Percentiles rank a stretch among this genome's conserved stretches.
These are phyloP conservation scores for Parasteatoda tepidariorum DNA, from an alignment of 1,140 invertebrate species.

Conservation along the genomic window DNA sequence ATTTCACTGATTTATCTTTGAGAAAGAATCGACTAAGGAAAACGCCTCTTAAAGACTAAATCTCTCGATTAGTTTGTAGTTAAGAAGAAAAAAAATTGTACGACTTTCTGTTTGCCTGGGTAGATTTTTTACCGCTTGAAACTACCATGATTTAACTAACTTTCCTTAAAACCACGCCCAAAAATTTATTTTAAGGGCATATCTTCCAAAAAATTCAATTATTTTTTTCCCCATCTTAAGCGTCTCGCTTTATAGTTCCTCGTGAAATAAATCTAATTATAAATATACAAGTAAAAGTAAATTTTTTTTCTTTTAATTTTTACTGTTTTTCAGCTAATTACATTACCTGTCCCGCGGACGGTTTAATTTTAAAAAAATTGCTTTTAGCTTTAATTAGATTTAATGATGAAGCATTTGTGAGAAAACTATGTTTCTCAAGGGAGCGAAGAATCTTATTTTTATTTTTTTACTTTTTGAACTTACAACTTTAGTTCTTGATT, in stretches of 20 bases:
- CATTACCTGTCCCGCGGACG: background rate
- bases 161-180: constrained; percentile 33
- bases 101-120: no score
- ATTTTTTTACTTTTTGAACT: background rate
- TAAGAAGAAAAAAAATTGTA: no score
- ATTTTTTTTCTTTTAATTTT: background rate
- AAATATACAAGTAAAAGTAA: constrained; percentile 8
- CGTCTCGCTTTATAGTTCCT: constrained; percentile 2
- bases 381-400: constrained; percentile 35
- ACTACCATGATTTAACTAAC: no score
- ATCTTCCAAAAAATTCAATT: background rate
- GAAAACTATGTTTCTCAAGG: background rate
- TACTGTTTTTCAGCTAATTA: constrained; percentile 6
- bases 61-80: no score
- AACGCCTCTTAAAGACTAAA: no score
- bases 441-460: background rate
- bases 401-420: background rate
- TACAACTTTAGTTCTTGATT: background rate
- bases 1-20: no score
- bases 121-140: no score
- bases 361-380: background rate
- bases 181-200: background rate
- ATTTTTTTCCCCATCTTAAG: background rate
- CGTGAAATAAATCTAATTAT: constrained; percentile 43
- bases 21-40: no score